Evolutionary conservation across 2,797 vertebrate genomes (phyloP).

Genomic region (Toxotes lorentzi): DNA sequence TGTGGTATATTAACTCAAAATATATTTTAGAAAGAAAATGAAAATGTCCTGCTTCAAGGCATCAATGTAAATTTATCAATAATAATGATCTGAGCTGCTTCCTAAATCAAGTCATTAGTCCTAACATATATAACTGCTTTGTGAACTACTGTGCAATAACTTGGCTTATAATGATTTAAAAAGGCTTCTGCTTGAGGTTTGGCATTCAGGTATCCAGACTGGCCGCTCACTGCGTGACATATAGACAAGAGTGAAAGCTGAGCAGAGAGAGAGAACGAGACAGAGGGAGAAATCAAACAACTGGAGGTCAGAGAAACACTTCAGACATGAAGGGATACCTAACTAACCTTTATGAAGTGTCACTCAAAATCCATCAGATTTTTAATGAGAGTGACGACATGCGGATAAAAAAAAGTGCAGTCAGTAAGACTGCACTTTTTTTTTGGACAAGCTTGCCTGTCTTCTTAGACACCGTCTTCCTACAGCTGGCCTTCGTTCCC

Average conservation of each 20-base stretch:
- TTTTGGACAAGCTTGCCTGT: background rate
- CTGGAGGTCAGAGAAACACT: background rate
- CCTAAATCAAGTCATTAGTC: background rate
- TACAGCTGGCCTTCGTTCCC: background rate
- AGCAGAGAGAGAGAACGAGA: background rate
- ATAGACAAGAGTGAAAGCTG: background rate
- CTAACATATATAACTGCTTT: background rate
- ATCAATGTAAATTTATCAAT: background rate
- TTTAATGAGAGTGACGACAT: background rate
- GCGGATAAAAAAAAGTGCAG: too few species aligned
- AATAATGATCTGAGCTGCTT: too few species aligned
- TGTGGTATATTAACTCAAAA: background rate
- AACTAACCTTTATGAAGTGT: background rate
- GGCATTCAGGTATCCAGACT: background rate
- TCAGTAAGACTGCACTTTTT: too few species aligned
- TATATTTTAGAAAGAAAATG: background rate
- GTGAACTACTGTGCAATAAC: background rate
- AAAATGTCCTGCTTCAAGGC: too few species aligned
- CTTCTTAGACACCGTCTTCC: background rate
- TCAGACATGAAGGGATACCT: background rate
- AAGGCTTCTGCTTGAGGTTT: background rate
- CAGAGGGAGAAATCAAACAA: background rate
- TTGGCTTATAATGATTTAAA: background rate
- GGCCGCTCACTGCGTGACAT: background rate
- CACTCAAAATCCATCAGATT: background rate